Conservation (phyloP, 2,797 vertebrate genomes). For the Lagorchestes hirsutus region DNA sequence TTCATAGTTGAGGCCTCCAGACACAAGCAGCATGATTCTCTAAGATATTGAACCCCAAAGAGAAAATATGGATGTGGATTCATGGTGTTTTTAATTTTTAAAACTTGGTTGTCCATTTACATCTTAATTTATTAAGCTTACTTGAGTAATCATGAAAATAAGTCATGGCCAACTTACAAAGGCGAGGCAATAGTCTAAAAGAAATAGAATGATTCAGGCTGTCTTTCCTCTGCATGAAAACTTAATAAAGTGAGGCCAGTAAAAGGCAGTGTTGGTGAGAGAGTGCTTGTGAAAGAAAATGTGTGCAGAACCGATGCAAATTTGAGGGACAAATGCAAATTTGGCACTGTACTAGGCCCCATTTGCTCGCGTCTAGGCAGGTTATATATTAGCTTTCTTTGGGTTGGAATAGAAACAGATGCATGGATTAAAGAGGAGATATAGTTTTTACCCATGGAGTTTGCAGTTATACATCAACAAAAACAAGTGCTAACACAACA, state of each 20-base stretch:
- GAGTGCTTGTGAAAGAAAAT: slow-evolving; percentile 3
- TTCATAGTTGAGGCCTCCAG: slow-evolving; percentile 33
- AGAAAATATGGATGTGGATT: slow-evolving; percentile 33
- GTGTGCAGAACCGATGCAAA: background rate
- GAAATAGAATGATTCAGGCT: slow-evolving; percentile 50
- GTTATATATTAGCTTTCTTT: background rate
- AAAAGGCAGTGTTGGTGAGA: background rate
- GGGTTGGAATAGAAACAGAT: background rate
- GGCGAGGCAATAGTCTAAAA: slow-evolving; percentile 45
- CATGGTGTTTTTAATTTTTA: slow-evolving; percentile 44
- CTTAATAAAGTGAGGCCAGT: slow-evolving; percentile 28
- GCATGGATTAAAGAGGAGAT: background rate
- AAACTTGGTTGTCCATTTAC: background rate
- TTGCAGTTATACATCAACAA: background rate
- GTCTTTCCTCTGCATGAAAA: slow-evolving; percentile 58
- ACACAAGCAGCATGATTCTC: slow-evolving; percentile 41
- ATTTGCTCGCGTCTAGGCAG: background rate
- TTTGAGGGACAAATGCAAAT: background rate
- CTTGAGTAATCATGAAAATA: slow-evolving; percentile 12
- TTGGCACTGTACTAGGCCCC: background rate
- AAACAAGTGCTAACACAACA: background rate
- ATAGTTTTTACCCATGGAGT: background rate
- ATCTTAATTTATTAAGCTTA: slow-evolving; percentile 46
- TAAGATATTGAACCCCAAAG: background rate
- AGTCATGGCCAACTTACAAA: slow-evolving; percentile 43